Conservation (phyloP, 2,888 invertebrate genomes). For the Piscicola geometra region DNA sequence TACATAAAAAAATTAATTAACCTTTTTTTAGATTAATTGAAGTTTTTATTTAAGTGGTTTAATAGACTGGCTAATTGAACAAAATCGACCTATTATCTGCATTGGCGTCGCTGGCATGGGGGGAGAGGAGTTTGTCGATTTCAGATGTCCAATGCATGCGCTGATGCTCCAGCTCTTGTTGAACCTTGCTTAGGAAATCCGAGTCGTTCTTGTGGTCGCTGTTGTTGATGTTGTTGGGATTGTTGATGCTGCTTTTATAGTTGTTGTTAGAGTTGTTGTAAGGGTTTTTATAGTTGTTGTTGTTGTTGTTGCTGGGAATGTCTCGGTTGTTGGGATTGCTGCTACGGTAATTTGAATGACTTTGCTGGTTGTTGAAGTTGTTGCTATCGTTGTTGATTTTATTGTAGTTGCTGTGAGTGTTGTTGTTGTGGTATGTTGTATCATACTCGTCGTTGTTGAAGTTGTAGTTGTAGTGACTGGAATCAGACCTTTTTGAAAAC, state of each 20-base stretch:
- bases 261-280: constrained; percentile 18
- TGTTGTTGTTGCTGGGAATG: background rate
- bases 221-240: background rate
- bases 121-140: constrained; percentile 35
- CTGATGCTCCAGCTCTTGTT: constrained; percentile 42
- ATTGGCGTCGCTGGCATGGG: background rate
- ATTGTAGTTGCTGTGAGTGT: background rate
- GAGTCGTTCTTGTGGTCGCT: constrained; percentile 23
- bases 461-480: too few species aligned
- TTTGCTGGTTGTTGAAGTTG: background rate
- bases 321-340: background rate
- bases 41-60: too few species aligned
- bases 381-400: background rate
- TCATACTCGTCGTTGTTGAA: background rate
- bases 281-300: background rate
- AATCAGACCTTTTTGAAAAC: too few species aligned
- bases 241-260: background rate
- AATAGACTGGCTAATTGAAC: too few species aligned
- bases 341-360: background rate
- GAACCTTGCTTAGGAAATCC: constrained; percentile 42
- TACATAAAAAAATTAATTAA: too few species aligned
- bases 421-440: background rate
- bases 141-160: constrained; percentile 41
- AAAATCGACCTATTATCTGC: too few species aligned
- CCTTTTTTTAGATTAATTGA: too few species aligned